These are phyloP conservation scores for Eciton burchellii DNA, from an alignment of 1,140 invertebrate species.

Conservation along the genomic window DNA sequence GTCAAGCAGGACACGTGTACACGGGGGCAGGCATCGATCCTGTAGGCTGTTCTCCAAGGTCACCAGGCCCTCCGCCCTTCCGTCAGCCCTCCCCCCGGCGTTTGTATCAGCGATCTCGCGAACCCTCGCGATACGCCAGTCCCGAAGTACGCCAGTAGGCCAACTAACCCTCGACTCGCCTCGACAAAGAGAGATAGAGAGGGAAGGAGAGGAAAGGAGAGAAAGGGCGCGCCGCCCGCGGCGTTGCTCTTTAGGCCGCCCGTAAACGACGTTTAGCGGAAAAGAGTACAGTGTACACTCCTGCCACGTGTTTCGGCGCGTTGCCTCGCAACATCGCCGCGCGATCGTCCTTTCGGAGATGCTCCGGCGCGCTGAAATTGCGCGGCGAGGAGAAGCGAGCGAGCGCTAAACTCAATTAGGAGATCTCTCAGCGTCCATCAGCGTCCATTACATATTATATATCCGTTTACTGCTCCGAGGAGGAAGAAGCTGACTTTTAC, in stretches of 20 bases:
- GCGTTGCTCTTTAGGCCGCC: conserved; percentile 16
- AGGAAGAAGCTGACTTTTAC: too few species aligned
- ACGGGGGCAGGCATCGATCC: conserved; percentile 79
- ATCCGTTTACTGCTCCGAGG: too few species aligned
- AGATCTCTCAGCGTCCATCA: too few species aligned
- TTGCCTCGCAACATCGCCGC: neutral
- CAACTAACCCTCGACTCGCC: conserved; percentile 74
- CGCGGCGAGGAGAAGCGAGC: too few species aligned
- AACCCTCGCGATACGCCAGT: conserved; percentile 75
- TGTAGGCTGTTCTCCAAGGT: conserved; percentile 79
- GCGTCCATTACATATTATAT: too few species aligned
- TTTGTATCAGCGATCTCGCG: conserved; percentile 83
- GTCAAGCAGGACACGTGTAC: conserved; percentile 79
- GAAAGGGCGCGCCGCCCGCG: neutral
- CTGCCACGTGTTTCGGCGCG: neutral
- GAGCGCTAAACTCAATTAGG: too few species aligned
- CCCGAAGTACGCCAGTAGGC: conserved; percentile 83
- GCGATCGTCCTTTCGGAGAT: too few species aligned
- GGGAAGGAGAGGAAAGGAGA: conserved; percentile 2
- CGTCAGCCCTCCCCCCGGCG: conserved; percentile 54
- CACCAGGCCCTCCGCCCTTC: conserved; percentile 69
- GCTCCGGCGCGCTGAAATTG: too few species aligned
- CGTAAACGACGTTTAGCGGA: conserved; percentile 10
- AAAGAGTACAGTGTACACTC: neutral
- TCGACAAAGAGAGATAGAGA: conserved; percentile 32